Evolutionary conservation across 2,113 vertebrate genomes (phyloP), one percentile per base, ranked within the genome.

Genomic region (Tilapia sparmanii): DNA sequence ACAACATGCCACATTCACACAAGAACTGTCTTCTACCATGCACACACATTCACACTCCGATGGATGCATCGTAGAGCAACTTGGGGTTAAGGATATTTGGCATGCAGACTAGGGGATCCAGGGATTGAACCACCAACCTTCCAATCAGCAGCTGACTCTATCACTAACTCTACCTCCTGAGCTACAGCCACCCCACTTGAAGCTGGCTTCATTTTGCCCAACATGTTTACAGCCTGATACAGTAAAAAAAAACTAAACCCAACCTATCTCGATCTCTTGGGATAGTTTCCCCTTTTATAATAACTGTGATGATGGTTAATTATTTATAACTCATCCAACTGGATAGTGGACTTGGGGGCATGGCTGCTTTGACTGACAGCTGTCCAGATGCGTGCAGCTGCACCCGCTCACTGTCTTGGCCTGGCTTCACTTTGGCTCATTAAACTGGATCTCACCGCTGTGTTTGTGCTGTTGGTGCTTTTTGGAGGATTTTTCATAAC

Each of bases 191-290:
- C 18, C 50, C 10, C 10, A 24, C 0, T 55, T 54, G n/a, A 54
- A 22, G 52, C 52, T 54, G 52, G 19, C 53, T 54, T 11, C n/a
- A 11, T 24, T 54, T 54, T 53, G 19, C 5, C 50, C 50, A 53
- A n/a, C 19, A 10, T n/a, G 50, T 53, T 53, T 53, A n/a, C 9
- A 53, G 50, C 10, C n/a, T 4, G 0, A 22, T 24, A 24, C n/a
- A 54, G n/a, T 22, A 5, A 53, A 53, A 52, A 0, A 3, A 4
- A 40, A 5, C 1, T n/a, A n/a, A n/a, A 5, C 6, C 15, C 3
- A 45, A 3, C 6, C 31, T 6, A 45, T 45, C 10, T 15, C 9
- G 0, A 22, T 22, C 1, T 54, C 53, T 55, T 24, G 24, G 53
- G 0, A 55, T 55, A 12, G 53, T 55, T 55, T 55, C 53, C n/a